Evolutionary conservation across 2,888 invertebrate genomes (phyloP), one percentile per base, ranked within the genome.

Genomic region (Hypselothyrea guttata): DNA sequence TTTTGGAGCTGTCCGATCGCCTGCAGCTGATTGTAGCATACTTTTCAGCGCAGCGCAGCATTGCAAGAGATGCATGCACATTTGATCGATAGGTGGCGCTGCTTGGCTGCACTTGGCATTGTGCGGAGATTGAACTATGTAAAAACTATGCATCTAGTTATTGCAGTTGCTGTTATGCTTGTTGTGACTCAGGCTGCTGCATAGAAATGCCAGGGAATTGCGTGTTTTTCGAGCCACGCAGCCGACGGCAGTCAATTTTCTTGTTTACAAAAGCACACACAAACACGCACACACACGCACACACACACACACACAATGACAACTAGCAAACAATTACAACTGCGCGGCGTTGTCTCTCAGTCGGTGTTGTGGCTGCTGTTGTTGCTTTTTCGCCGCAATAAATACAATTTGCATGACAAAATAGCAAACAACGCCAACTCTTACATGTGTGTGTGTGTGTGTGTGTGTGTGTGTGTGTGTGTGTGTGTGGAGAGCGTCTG

Each of bases 391-490:
- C 71, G 84, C 75, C 84, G 81, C 81, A 81, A 81, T 81, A 81
- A 81, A 81, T 81, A 84, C 82, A 81, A 81, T 81, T 81, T 81
- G 81, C 81, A 81, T 81, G 81, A 84, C 81, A 81, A 84, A 81
- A 81, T 81, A 84, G 84, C 81, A 81, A 81, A 82, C 84, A 84
- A 77, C 78, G 68, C 52, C 72, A 76, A 68, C 75, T 81, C 71
- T 63, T 63, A 53, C 73, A 53, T 55, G 48, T 48, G 41, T 27
- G 13, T 48, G 48, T 42, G 42, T 28, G 38, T 34, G 34, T 28
- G 18, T n/a, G 30, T 8, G 11, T 34, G 34, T 5, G 35, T 13
- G 22, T 28, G 37, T 41, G 37, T 45, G 37, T 18, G 40, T 18
- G 37, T 48, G 35, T 49, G 42, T 35, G 46, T 49, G 57, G 40